A percentile compares a stretch with the other conserved stretches of the same genome.
Conservation (phyloP, 2,888 invertebrate genomes). For the Apamea epomidion region DNA sequence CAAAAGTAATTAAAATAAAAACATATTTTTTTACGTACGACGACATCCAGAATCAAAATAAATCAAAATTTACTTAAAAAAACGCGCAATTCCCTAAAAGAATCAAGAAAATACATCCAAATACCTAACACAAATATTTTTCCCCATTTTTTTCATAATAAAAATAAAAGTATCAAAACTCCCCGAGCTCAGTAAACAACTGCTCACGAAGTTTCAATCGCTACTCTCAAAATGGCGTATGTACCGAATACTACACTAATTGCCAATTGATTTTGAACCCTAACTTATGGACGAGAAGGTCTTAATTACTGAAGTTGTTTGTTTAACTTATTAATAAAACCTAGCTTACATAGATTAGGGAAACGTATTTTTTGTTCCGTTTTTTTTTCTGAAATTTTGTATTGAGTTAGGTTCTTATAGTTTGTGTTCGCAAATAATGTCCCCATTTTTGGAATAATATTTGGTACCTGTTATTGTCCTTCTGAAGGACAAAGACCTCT, state of each 20-base stretch:
- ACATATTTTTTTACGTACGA: background rate
- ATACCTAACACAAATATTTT: conserved; percentile 14
- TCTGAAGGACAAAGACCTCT: background rate
- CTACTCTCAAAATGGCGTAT: conserved; percentile 78
- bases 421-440: conserved; percentile 36
- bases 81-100: background rate
- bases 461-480: background rate
- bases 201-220: conserved; percentile 85
- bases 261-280: conserved; percentile 65
- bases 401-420: conserved; percentile 21
- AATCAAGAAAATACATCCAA: conserved; percentile 23
- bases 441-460: background rate
- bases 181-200: conserved; percentile 70
- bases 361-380: conserved; percentile 77
- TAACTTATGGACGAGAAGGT: conserved; percentile 51
- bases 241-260: conserved; percentile 68
- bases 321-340: conserved; percentile 85
- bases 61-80: background rate
- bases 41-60: background rate
- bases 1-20: background rate
- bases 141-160: conserved; percentile 40
- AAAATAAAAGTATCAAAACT: conserved; percentile 79
- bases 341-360: conserved; percentile 87
- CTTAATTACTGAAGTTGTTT: conserved; percentile 65
- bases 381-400: conserved; percentile 68